A percentile compares a stretch with the other conserved stretches of the same genome.
These are phyloP conservation scores for Drosophila limbata DNA, from an alignment of 2,888 invertebrate species.

Conservation along the genomic window DNA sequence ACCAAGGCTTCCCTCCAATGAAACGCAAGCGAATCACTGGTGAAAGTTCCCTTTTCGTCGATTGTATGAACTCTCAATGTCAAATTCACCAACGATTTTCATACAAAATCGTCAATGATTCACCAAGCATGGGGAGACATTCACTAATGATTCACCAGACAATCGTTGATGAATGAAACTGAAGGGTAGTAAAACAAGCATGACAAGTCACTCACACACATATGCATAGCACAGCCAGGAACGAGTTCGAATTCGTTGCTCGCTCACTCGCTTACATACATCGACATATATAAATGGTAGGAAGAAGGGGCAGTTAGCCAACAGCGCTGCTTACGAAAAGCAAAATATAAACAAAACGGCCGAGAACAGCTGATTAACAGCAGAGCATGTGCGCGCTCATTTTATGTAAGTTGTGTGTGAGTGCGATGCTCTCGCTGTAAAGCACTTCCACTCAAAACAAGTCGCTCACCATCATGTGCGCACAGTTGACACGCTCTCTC, in stretches of 20 bases:
- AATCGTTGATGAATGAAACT: no score
- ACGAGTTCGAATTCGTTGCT: conserved; percentile 59
- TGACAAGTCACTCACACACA: conserved; percentile 61
- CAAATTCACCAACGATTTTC: no score
- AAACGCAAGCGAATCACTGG: no score
- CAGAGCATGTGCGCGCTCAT: conserved; percentile 64
- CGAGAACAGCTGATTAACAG: conserved; percentile 79
- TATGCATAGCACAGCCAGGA: conserved; percentile 21
- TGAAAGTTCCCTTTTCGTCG: no score
- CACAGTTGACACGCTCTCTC: conserved; percentile 26
- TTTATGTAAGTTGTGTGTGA: conserved; percentile 46
- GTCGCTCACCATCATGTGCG: conserved; percentile 47
- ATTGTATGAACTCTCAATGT: no score
- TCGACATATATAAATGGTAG: conserved; percentile 31
- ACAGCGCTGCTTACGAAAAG: conserved; percentile 69
- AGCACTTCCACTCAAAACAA: conserved; percentile 71
- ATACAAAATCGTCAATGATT: no score
- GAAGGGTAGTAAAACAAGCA: conserved; percentile 73
- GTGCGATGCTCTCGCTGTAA: conserved; percentile 35
- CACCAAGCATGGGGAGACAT: no score
- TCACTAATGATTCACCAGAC: no score
- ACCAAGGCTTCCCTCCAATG: no score
- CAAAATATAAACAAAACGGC: conserved; percentile 82
- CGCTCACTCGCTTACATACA: conserved; percentile 47
- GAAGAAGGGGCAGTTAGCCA: conserved; percentile 64